Evolutionary conservation across 2,888 invertebrate genomes (phyloP), one percentile per base, ranked within the genome.

Genomic region (Sinotaia quadrata): DNA sequence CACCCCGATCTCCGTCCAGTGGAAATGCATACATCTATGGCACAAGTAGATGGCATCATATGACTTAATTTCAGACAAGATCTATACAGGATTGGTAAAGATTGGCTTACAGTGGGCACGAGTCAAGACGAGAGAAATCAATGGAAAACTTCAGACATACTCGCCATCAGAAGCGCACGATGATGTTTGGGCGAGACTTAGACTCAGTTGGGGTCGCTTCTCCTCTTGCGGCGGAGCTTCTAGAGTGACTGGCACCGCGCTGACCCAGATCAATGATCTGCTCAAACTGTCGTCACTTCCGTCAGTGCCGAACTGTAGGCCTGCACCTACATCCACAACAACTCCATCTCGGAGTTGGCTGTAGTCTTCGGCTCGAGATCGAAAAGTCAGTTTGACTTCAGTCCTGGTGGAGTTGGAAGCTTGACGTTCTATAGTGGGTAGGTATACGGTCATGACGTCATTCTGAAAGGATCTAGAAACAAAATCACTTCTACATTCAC

Each of bases 381-480:
- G 34, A 62, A 68, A 71, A 0, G 21, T 56, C 12, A 67, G 31
- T 15, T 27, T n/a, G 10, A 71, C 61, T 1, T 37, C 62, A 1
- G 68, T 33, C 4, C 41, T 18, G 24, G 58, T 27, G 59, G 33
- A 61, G 58, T 66, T 69, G 56, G 36, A 34, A 2, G 12, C 33
- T 37, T 66, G 57, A 0, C 62, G n/a, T 5, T 60, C 44, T 12
- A 71, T n/a, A 4, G 31, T 12, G 3, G 70, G 68, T 2, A 73
- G 24, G 15, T 2, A 3, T 27, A 73, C 34, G 27, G 47, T 27
- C 0, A 49, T 68, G 10, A 66, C 33, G 62, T 73, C 68, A 34
- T 66, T 68, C 37, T 73, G 73, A 44, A 68, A 73, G n/a, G 73
- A 73, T 0, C 70, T 65, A 44, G n/a, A n/a, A n/a, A n/a, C n/a